phyloP scores from a whole-genome alignment of 2,888 invertebrate genomes.

The Gortyna flavago region DNA sequence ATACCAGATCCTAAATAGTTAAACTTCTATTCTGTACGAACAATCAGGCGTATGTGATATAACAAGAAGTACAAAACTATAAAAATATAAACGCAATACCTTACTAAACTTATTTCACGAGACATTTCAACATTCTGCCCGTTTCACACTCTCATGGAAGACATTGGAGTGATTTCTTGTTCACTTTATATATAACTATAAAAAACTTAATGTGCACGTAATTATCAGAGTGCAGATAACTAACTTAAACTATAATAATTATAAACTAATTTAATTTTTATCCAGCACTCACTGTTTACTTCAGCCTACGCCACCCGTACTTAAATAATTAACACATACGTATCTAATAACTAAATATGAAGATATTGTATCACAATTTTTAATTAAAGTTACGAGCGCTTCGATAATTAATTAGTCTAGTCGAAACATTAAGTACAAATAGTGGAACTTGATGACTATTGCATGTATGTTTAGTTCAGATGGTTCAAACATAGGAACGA shows the following conservation, averaged over 20 bases:
- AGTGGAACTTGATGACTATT: slow-evolving; percentile 83
- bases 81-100: slow-evolving; percentile 64
- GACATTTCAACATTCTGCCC: slow-evolving; percentile 61
- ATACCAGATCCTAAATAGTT: slow-evolving; percentile 72
- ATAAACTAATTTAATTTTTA: slow-evolving; percentile 52
- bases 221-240: slow-evolving; percentile 59
- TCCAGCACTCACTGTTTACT: slow-evolving; percentile 56
- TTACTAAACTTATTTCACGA: slow-evolving; percentile 55
- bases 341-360: slow-evolving; percentile 73
- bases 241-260: slow-evolving; percentile 58
- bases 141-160: slow-evolving; percentile 78
- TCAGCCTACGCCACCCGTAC: slow-evolving; percentile 79
- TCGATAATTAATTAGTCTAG: slow-evolving; percentile 74
- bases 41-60: slow-evolving; percentile 67
- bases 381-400: slow-evolving; percentile 78
- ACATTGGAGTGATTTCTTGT: slow-evolving; percentile 79
- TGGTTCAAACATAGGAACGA: slow-evolving; percentile 86
- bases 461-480: slow-evolving; percentile 76
- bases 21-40: slow-evolving; percentile 66
- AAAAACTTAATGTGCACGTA: slow-evolving; percentile 71
- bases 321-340: slow-evolving; percentile 71
- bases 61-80: slow-evolving; percentile 67
- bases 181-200: slow-evolving; percentile 57
- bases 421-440: slow-evolving; percentile 86
- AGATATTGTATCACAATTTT: slow-evolving; percentile 87